phyloP scores from a whole-genome alignment of 92 coral and sea anemone species.

The Porites divaricata region DNA sequence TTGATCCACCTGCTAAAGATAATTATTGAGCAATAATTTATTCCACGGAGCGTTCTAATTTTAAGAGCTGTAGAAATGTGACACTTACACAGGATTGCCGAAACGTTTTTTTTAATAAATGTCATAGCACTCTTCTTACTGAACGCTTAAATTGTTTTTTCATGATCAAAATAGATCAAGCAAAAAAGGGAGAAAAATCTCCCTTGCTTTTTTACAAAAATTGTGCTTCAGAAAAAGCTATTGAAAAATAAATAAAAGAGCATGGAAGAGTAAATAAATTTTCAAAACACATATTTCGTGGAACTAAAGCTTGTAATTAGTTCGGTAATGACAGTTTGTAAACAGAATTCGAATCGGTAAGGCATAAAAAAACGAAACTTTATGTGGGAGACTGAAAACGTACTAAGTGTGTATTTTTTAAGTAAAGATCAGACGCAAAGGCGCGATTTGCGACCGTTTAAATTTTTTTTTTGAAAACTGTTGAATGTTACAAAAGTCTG shows the following conservation, averaged over 20 bases:
- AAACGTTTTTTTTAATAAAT: too few relatives aligned
- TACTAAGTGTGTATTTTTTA: background rate
- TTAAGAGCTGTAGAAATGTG: background rate
- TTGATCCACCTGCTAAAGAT: conserved; percentile 5
- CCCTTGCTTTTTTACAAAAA: background rate
- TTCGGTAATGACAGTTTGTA: conserved; percentile 13
- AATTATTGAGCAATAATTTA: conserved; percentile 7
- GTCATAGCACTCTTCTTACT: too few relatives aligned
- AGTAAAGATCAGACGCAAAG: background rate
- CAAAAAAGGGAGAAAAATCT: background rate
- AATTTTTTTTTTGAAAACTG: background rate
- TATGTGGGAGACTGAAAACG: background rate
- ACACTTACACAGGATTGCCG: background rate
- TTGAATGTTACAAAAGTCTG: too few relatives aligned
- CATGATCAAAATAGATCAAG: background rate
- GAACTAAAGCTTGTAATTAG: conserved; percentile 24
- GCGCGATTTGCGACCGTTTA: background rate
- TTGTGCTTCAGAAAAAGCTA: background rate
- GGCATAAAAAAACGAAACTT: background rate
- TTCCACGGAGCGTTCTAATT: conserved; percentile 1
- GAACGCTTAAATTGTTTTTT: too few relatives aligned
- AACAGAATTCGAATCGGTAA: background rate
- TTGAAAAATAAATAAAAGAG: background rate
- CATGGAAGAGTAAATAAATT: background rate
- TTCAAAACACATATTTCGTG: background rate